A percentile compares a stretch with the other conserved stretches of the same genome.
Evolutionary conservation across 2,113 vertebrate species (phyloP).

Genomic region (Cyprinodon tularosa): DNA sequence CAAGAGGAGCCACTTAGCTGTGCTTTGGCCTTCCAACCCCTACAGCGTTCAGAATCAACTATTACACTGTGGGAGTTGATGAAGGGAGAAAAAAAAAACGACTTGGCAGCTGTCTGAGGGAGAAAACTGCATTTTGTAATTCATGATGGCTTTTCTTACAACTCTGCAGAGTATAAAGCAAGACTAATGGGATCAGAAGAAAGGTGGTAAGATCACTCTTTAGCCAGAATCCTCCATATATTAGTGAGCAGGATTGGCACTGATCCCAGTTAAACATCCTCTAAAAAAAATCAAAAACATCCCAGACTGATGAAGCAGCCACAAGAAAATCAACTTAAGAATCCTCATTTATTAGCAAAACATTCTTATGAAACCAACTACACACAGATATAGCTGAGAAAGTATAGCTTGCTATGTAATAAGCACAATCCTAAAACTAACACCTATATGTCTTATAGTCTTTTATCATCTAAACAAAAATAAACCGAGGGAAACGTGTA

Average conservation of each 20-base stretch:
- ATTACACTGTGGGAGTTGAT: slow-evolving; percentile 59
- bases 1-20: slow-evolving; percentile 79
- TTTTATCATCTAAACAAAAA: background rate
- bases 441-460: background rate
- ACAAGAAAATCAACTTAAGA: slow-evolving; percentile 25
- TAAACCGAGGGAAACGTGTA: slow-evolving; percentile 22
- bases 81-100: slow-evolving; percentile 18
- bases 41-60: slow-evolving; percentile 62
- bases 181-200: slow-evolving; percentile 46
- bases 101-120: slow-evolving; percentile 53
- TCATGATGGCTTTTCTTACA: slow-evolving; percentile 52
- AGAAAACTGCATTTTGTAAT: slow-evolving; percentile 50
- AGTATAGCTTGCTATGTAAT: background rate
- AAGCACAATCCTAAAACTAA: background rate
- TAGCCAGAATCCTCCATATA: slow-evolving; percentile 40
- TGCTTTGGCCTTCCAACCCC: slow-evolving; percentile 69
- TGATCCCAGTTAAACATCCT: slow-evolving; percentile 24
- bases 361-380: background rate
- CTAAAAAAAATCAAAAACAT: slow-evolving; percentile 38
- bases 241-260: slow-evolving; percentile 37
- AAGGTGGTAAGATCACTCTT: slow-evolving; percentile 51
- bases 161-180: slow-evolving; percentile 57
- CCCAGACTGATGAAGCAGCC: slow-evolving; percentile 24
- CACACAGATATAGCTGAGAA: slow-evolving; percentile 7
- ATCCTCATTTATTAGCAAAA: slow-evolving; percentile 1